Evolutionary conservation across 2,888 invertebrate genomes (phyloP).

Genomic region (Hypercompe scribonia): DNA sequence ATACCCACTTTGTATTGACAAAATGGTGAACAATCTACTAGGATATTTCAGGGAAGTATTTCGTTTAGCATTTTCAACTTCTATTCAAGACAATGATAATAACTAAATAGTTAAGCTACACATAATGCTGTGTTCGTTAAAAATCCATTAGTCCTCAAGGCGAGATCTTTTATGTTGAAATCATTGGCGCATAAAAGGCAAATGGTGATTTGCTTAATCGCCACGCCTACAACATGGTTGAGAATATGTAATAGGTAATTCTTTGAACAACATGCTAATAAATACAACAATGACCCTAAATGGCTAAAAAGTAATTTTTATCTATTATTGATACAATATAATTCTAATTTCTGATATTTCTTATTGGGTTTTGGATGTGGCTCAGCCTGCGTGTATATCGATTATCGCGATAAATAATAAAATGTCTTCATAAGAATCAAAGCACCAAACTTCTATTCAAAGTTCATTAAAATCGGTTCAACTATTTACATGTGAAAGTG

Average conservation of each 20-base stretch:
- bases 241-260: constrained; percentile 21
- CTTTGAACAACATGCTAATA: background rate
- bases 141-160: constrained; percentile 31
- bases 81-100: constrained; percentile 20
- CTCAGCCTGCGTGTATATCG: too few species aligned
- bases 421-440: too few species aligned
- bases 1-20: constrained; percentile 66
- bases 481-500: too few species aligned
- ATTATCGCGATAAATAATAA: too few species aligned
- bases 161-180: constrained; percentile 23
- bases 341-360: too few species aligned
- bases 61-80: constrained; percentile 32
- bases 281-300: background rate
- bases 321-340: background rate
- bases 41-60: constrained; percentile 49
- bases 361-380: too few species aligned
- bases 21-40: constrained; percentile 61
- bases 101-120: constrained; percentile 13
- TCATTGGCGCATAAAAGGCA: constrained; percentile 27
- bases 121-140: constrained; percentile 26
- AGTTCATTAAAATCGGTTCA: too few species aligned
- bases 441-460: too few species aligned
- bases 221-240: constrained; percentile 22
- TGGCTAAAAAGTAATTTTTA: background rate
- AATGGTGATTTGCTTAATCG: constrained; percentile 27